A percentile compares a stretch with the other conserved stretches of the same genome.
phyloP scores from a whole-genome alignment of 2,113 vertebrate genomes.

The Gulo gulo region DNA sequence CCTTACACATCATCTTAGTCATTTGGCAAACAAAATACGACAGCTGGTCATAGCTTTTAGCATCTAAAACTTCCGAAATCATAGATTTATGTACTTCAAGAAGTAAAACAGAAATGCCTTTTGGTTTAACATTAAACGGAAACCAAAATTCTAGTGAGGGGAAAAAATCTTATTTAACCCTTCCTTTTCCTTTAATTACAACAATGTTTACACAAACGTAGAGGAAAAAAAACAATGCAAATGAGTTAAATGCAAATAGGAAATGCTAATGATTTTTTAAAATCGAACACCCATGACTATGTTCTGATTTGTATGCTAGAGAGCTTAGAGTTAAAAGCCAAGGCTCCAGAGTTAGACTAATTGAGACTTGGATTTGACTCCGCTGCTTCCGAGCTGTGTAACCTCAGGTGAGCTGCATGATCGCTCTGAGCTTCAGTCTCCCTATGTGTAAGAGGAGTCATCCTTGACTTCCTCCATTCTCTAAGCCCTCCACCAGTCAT shows the following conservation, averaged over 20 bases:
- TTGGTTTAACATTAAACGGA: slow-evolving; percentile 34
- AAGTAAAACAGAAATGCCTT: not conserved
- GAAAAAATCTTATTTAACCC: not conserved
- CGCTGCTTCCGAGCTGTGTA: not conserved
- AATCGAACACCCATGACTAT: not conserved
- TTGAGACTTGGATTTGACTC: not conserved
- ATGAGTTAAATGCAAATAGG: not conserved
- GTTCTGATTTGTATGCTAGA: not conserved
- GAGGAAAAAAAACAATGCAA: not conserved
- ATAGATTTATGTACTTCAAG: not conserved
- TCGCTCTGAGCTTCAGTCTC: slow-evolving; percentile 23
- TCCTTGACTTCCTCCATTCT: not conserved
- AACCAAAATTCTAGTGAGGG: not conserved
- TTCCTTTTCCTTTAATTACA: slow-evolving; percentile 11
- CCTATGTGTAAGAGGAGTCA: not conserved
- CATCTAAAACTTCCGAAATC: not conserved
- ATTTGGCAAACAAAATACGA: slow-evolving; percentile 38
- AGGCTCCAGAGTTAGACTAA: not conserved
- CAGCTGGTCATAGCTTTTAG: not conserved
- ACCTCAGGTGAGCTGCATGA: slow-evolving; percentile 38
- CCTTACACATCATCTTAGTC: slow-evolving; percentile 54
- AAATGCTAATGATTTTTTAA: not conserved
- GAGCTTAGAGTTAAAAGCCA: not conserved
- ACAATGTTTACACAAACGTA: not conserved
- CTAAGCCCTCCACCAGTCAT: not conserved